Evolutionary conservation across 2,113 vertebrate species (phyloP).

Genomic region (Mesembrinibis cayennensis): DNA sequence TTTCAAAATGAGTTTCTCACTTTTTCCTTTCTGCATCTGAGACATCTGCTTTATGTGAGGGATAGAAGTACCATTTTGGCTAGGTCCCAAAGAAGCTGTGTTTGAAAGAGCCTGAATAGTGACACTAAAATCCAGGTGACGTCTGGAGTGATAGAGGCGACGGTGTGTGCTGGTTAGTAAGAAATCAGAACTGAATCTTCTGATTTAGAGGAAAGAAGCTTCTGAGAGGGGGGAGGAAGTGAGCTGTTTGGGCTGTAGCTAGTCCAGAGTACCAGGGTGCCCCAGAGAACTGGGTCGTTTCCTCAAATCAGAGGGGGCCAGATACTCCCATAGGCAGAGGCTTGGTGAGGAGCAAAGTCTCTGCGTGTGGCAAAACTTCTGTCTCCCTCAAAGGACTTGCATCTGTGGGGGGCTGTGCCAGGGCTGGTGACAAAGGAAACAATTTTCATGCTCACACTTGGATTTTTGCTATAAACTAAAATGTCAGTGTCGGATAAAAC

Average conservation of each 20-base stretch:
- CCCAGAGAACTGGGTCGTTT: too few species aligned
- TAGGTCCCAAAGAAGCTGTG: not conserved
- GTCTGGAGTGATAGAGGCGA: not conserved
- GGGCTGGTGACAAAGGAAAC: not conserved
- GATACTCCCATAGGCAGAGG: accelerated
- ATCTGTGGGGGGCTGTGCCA: not conserved
- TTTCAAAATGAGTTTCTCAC: not conserved
- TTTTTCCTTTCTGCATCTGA: not conserved
- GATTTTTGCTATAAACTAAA: not conserved
- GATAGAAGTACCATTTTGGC: not conserved
- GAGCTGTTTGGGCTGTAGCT: not conserved
- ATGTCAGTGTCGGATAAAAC: not conserved
- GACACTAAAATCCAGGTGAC: not conserved
- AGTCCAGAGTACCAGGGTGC: not conserved
- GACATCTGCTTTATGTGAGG: not conserved
- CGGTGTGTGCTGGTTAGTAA: not conserved
- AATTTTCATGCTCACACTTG: accelerated
- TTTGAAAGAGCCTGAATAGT: not conserved
- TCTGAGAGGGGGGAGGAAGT: not conserved
- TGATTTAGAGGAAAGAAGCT: not conserved
- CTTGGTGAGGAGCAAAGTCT: not conserved
- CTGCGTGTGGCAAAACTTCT: not conserved
- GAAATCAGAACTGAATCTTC: not conserved
- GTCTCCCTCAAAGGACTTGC: not conserved
- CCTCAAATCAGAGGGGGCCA: not conserved